Base-by-base conservation (phyloP, 2,888 invertebrate genomes). In the Acleris sparsana region DNA sequence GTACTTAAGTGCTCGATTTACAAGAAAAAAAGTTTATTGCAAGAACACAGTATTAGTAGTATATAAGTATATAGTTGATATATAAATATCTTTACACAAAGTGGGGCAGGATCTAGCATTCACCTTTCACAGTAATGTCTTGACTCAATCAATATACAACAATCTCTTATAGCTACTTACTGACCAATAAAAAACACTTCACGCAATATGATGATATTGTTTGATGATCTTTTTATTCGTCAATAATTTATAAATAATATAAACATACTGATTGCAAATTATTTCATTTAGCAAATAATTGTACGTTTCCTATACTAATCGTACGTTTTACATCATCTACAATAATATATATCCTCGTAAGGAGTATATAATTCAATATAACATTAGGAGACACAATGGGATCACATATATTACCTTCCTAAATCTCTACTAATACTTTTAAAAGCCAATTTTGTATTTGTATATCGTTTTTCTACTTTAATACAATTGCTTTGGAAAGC, bases 331-430 rank as follows among this genome's bases (percentile, higher is more conserved):
- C 20, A 68, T 69, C 53, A 53, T 62, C 69, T 70, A 69, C 63
- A 61, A 69, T 72, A 73, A 68, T 63, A 63, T 63, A 66, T 67
- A 70, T 72, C 62, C 70, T 74, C 68, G 69, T 69, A 69, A 69
- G 74, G 72, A 71, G 71, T 74, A 75, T 69, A 72, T 73, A 69
- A 74, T 74, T 69, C 13, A 71, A 80, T 68, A 65, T 70, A 43
- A 44, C 39, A 44, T 77, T 78, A 82, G 80, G 85, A 84, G 80
- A 80, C 84, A 86, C 81, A 74, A 70, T 75, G 83, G 84, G 83
- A 85, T 85, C 84, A 85, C 84, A 83, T 79, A 76, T 72, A 80
- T 68, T 61, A 44, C 20, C 63, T 57, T 53, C 18, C 56, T 49
- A 68, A 39, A 22, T 64, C 46, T 63, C 60, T 60, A 64, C 64